phyloP scores from a whole-genome alignment of 2,113 vertebrate genomes.

The Sylvietta virens region DNA sequence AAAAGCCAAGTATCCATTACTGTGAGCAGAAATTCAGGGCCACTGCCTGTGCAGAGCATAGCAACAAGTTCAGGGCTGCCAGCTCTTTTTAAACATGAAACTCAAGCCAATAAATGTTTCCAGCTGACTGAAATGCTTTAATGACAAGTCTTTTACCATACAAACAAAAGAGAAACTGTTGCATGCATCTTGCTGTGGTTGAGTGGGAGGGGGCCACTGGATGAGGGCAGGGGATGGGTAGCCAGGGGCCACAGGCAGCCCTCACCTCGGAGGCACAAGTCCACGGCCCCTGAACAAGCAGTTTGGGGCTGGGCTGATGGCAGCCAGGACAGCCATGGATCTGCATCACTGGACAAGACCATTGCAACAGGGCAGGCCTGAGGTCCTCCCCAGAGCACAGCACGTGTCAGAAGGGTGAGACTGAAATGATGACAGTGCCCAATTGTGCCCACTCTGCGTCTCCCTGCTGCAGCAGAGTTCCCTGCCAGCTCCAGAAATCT shows the following conservation, averaged over 20 bases:
- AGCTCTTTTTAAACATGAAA: background rate
- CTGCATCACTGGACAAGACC: rapidly evolving
- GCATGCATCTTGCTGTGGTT: background rate
- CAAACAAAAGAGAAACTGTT: background rate
- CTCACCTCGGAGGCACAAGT: rapidly evolving
- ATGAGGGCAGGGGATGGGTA: background rate
- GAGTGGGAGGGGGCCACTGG: rapidly evolving
- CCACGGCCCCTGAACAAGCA: background rate
- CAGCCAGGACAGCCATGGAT: background rate
- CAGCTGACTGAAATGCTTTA: conserved; percentile 13
- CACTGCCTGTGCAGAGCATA: background rate
- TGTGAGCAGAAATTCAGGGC: background rate
- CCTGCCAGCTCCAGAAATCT: background rate
- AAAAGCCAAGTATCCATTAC: background rate
- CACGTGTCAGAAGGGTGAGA: background rate
- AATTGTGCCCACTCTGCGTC: rapidly evolving
- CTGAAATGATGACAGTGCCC: background rate
- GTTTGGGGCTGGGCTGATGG: background rate
- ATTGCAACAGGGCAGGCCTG: rapidly evolving
- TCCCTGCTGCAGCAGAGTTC: background rate
- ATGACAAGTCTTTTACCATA: background rate
- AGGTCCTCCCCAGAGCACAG: background rate
- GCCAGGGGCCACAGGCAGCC: background rate
- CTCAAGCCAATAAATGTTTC: conserved; percentile 24
- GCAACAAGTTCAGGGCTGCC: conserved; percentile 18